Conservation (phyloP, 2,888 invertebrate species). For the Lasioglossum malachurum region DNA sequence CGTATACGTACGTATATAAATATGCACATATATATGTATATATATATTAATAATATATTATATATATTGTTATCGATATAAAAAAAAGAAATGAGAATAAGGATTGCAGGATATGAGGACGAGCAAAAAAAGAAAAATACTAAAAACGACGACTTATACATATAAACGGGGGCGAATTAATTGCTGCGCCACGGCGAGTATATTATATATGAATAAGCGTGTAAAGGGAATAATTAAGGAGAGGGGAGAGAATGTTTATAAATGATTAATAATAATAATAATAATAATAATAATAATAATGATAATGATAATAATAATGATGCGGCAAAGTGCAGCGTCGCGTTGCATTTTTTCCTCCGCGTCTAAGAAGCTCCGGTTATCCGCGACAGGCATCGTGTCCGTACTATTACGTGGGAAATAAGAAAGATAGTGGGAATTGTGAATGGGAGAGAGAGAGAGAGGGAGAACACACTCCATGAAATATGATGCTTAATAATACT, state of each 20-base stretch:
- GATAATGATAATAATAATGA: neutral
- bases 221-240: neutral
- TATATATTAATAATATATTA: slow-evolving; percentile 65
- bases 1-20: slow-evolving; percentile 19
- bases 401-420: slow-evolving; percentile 64
- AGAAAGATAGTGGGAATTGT: slow-evolving; percentile 19
- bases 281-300: neutral
- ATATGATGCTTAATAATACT: slow-evolving; percentile 84
- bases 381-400: slow-evolving; percentile 85
- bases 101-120: slow-evolving; percentile 12
- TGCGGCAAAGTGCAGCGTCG: slow-evolving; percentile 37
- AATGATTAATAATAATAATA: neutral
- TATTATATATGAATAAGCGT: slow-evolving; percentile 13
- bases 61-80: slow-evolving; percentile 63
- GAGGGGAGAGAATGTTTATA: neutral
- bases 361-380: slow-evolving; percentile 84
- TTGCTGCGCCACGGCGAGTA: slow-evolving; percentile 17
- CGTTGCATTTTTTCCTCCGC: slow-evolving; percentile 70
- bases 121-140: neutral
- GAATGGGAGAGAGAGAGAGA: slow-evolving; percentile 8
- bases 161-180: slow-evolving; percentile 34
- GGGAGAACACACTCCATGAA: slow-evolving; percentile 60
- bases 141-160: slow-evolving; percentile 51
- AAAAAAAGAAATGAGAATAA: slow-evolving; percentile 8
- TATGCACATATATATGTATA: slow-evolving; percentile 55